Base-by-base conservation (phyloP, 2,113 vertebrate genomes). In the Sphyrna mokarran region DNA sequence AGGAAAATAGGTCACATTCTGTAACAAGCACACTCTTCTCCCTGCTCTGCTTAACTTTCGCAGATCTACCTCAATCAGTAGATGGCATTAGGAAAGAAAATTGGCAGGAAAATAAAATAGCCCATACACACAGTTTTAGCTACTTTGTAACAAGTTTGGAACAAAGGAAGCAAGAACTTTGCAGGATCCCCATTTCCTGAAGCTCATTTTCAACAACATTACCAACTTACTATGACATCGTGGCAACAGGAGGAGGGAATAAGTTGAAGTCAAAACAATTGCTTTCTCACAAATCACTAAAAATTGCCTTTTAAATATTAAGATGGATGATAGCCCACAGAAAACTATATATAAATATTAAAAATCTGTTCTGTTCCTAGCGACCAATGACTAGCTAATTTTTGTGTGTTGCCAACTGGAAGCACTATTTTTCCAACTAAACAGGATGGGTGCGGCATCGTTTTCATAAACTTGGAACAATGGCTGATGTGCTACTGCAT, bases 361-460 rank as follows among this genome's bases (percentile, higher is more conserved):
- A 33, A 93, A 93, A 93, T 93, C 33, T 66, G 61, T 37, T 93
- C 33, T 63, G 5, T 93, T 29, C 89, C 89, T 93, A 20, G n/a
- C 16, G 89, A 7, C 61, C 89, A 37, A 16, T 1, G 61, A 66
- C 66, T 37, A 93, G 89, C 61, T n/a, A 9, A 16, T 61, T 93
- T n/a, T 66, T 93, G 61, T 66, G 87, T 90, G 33, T 63, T 93
- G 89, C 89, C 89, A 93, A 93, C n/a, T 68, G 61, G 89, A 93
- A 93, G 89, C 89, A 40, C 37, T 83, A 83, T 33, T 33, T 66
- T 29, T 37, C 89, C 61, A 68, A 63, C 89, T 93, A 40, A 93
- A 93, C 89, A 93, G 89, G 89, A 93, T 93, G 89, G 89, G 89
- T 66, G 89, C 61, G 61, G 89, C 63, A 93, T 93, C 16, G 20